phyloP scores from a whole-genome alignment of 64 coral and sea anemone species.

The Montipora cactus region DNA sequence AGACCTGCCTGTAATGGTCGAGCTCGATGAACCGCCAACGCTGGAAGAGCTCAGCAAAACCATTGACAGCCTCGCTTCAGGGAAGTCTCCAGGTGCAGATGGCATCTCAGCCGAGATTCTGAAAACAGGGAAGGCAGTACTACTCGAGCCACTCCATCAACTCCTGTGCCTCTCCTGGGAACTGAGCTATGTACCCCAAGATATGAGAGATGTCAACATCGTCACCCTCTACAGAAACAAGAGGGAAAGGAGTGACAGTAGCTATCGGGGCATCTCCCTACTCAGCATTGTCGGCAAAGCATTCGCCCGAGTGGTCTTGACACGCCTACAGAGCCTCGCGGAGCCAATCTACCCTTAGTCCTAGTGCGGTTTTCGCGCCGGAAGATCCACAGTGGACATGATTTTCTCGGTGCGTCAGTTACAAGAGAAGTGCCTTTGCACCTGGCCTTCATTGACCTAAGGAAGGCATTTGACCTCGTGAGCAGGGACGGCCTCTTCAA shows the following conservation, averaged over 20 bases:
- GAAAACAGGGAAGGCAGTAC: not conserved
- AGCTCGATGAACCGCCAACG: too few species aligned
- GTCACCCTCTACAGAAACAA: not conserved
- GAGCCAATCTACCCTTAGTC: too few species aligned
- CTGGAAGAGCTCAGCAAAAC: not conserved
- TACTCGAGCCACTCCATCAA: not conserved
- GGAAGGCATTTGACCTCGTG: too few species aligned
- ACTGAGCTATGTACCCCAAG: not conserved
- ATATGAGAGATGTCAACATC: not conserved
- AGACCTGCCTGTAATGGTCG: too few species aligned
- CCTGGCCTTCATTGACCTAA: too few species aligned
- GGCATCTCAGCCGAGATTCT: not conserved
- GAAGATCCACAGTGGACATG: too few species aligned
- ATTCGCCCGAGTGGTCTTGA: not conserved
- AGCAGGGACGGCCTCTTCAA: too few species aligned
- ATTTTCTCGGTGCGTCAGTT: too few species aligned
- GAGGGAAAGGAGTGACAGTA: not conserved
- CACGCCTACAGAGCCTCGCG: not conserved
- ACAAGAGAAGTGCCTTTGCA: too few species aligned
- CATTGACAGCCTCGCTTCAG: not conserved
- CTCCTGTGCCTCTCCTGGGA: not conserved
- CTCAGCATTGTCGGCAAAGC: conserved; percentile 23
- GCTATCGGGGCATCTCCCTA: conserved; percentile 31
- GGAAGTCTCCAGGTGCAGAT: not conserved
- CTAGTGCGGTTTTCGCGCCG: too few species aligned